A percentile compares a stretch with the other conserved stretches of the same genome.
phyloP scores from a whole-genome alignment of 2,888 invertebrate genomes.

The Megaustenia siamemsis region DNA sequence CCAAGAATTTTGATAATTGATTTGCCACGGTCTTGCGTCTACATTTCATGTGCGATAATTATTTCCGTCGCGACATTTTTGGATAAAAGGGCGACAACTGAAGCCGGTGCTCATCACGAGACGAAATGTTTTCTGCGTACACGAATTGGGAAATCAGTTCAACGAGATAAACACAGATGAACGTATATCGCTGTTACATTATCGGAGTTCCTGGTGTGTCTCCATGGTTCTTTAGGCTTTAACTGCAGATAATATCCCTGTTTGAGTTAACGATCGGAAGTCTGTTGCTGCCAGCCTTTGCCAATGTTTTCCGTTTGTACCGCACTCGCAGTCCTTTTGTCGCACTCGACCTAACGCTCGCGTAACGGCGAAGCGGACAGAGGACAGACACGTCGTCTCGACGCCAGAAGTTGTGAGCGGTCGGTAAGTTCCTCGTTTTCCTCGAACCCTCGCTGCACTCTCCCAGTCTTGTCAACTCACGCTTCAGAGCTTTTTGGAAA shows the following conservation, averaged over 20 bases:
- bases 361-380: constrained; percentile 8
- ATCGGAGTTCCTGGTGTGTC: too few species aligned
- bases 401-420: constrained; percentile 4
- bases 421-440: not conserved
- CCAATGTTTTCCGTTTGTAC: not conserved
- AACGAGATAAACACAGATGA: not conserved
- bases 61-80: not conserved
- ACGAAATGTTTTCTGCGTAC: not conserved
- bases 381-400: not conserved
- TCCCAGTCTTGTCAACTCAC: not conserved
- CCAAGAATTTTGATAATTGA: not conserved
- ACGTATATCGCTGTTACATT: too few species aligned
- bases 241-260: not conserved
- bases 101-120: not conserved
- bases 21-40: constrained; percentile 16
- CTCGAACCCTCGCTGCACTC: not conserved
- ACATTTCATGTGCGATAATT: not conserved
- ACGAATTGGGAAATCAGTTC: not conserved
- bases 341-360: constrained; percentile 9
- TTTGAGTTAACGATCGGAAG: not conserved
- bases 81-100: too few species aligned
- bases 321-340: not conserved
- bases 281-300: not conserved
- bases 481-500: not conserved
- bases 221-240: not conserved